Conservation (phyloP, 2,113 vertebrate species). For the Atlantisia rogersi region DNA sequence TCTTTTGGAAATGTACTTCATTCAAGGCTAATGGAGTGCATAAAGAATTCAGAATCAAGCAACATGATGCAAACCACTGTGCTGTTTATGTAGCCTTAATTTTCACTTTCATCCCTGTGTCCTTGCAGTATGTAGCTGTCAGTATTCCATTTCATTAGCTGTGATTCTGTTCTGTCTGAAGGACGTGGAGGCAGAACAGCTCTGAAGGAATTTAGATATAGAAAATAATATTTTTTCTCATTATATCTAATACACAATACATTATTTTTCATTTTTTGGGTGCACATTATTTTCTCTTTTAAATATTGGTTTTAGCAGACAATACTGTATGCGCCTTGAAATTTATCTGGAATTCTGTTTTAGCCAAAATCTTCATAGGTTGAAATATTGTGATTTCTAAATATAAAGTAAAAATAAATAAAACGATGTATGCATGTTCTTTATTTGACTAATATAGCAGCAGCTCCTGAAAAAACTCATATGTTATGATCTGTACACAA, state of each 20-base stretch:
- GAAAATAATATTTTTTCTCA: not conserved
- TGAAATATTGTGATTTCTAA: not conserved
- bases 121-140: not conserved
- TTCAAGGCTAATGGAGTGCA: not conserved
- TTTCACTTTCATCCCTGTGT: not conserved
- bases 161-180: not conserved
- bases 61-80: not conserved
- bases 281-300: not conserved
- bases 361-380: not conserved
- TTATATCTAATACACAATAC: not conserved
- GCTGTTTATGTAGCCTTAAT: not conserved
- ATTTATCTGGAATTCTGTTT: not conserved
- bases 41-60: not conserved
- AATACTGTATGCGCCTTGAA: not conserved
- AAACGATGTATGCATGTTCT: not conserved
- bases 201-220: not conserved
- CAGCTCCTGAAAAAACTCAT: not conserved
- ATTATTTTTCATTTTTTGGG: not conserved
- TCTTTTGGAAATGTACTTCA: not conserved
- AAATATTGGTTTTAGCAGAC: not conserved
- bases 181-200: not conserved
- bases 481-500: not conserved
- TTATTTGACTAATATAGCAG: not conserved
- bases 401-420: not conserved
- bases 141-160: not conserved